phyloP scores from a whole-genome alignment of 2,113 vertebrate species.

The Echinops telfairi region DNA sequence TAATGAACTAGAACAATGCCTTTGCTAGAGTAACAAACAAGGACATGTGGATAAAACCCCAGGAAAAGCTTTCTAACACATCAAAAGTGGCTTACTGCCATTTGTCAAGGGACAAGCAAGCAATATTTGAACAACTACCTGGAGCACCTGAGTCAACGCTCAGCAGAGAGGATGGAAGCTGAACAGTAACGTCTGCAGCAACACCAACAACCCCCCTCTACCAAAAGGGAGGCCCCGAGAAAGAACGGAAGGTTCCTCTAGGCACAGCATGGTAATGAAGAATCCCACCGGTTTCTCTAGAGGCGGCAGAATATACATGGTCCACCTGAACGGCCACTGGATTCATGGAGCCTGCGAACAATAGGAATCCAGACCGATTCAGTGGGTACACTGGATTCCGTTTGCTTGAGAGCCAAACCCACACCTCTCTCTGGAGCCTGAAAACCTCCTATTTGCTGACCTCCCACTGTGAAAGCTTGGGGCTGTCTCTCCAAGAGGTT shows the following conservation, averaged over 20 bases:
- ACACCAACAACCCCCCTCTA: not conserved
- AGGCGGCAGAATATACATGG: conserved; percentile 16
- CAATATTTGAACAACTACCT: not conserved
- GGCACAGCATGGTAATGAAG: not conserved
- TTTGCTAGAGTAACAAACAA: conserved; percentile 63
- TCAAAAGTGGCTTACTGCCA: conserved; percentile 50
- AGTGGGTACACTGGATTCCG: not conserved
- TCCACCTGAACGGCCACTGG: conserved; percentile 34
- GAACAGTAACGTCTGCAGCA: not conserved
- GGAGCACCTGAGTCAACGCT: conserved; percentile 60
- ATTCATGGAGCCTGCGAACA: not conserved
- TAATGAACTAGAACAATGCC: conserved; percentile 36
- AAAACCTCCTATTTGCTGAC: not conserved
- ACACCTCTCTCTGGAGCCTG: conserved; percentile 5
- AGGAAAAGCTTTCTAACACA: conserved; percentile 45
- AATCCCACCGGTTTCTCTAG: conserved; percentile 28
- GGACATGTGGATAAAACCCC: conserved; percentile 59
- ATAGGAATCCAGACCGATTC: not conserved
- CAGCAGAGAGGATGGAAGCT: not conserved
- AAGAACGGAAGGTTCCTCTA: not conserved
- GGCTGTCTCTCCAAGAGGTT: not conserved
- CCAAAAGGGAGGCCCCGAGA: conserved; percentile 11
- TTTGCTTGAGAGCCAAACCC: not conserved
- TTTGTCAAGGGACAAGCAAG: conserved; percentile 21
- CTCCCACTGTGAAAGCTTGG: not conserved